A percentile compares a stretch with the other conserved stretches of the same genome.
phyloP scores from a whole-genome alignment of 2,888 invertebrate genomes.

The Clepsis dumicolana region DNA sequence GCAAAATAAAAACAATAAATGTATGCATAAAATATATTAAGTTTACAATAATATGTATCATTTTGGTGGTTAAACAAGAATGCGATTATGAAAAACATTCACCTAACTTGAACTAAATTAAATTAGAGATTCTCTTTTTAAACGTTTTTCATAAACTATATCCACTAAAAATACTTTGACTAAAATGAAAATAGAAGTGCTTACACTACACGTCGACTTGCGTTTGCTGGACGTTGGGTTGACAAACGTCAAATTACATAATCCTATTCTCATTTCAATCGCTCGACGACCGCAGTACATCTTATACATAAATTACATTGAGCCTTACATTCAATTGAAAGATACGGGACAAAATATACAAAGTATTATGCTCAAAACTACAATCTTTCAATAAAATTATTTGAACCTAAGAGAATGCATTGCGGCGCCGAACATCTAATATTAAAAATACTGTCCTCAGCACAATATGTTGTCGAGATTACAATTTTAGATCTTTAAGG shows the following conservation, averaged over 20 bases:
- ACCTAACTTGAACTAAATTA: conserved; percentile 42
- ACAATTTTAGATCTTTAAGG: conserved; percentile 55
- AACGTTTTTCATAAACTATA: conserved; percentile 23
- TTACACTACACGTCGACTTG: conserved; percentile 51
- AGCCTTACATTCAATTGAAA: conserved; percentile 16
- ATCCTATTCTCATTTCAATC: conserved; percentile 84
- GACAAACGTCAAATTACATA: conserved; percentile 52
- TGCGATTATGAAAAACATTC: conserved; percentile 43
- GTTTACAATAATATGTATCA: conserved; percentile 42
- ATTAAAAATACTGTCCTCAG: conserved; percentile 33
- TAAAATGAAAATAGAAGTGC: conserved; percentile 84
- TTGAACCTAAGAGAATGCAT: conserved; percentile 15
- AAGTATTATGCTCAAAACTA: conserved; percentile 14
- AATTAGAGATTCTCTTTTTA: conserved; percentile 31
- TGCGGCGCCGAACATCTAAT: conserved; percentile 22
- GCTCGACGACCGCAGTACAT: conserved; percentile 18
- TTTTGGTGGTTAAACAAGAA: conserved; percentile 56
- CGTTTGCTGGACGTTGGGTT: conserved; percentile 15
- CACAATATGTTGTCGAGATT: conserved; percentile 18
- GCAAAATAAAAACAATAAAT: conserved; percentile 31
- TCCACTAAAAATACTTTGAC: conserved; percentile 55
- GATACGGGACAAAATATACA: conserved; percentile 28
- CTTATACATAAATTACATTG: background rate
- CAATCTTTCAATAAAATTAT: conserved; percentile 20
- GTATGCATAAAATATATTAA: conserved; percentile 40